Conservation (phyloP, 2,888 invertebrate species). For the Orchesella flavescens region DNA sequence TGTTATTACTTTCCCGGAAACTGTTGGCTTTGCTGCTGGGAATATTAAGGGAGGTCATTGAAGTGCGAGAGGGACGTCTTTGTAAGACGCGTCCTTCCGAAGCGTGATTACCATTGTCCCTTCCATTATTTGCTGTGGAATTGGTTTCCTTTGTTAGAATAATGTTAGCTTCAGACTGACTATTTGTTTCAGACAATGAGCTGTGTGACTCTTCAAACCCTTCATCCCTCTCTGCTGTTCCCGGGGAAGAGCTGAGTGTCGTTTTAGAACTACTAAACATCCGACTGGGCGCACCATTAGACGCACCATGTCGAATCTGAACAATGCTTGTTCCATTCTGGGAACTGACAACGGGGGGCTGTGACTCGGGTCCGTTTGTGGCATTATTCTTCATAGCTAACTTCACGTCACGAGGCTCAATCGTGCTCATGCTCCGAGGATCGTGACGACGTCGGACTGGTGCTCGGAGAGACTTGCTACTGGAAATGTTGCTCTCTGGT, state of each 20-base stretch:
- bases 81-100: slow-evolving; percentile 72
- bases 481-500: background rate
- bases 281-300: slow-evolving; percentile 15
- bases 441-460: slow-evolving; percentile 64
- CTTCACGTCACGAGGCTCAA: slow-evolving; percentile 68
- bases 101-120: slow-evolving; percentile 72
- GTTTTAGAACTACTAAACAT: slow-evolving; percentile 59
- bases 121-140: slow-evolving; percentile 63
- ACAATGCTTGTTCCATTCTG: slow-evolving; percentile 63
- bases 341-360: slow-evolving; percentile 33
- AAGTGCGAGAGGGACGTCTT: slow-evolving; percentile 63
- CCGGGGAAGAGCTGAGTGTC: slow-evolving; percentile 67
- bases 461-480: slow-evolving; percentile 38
- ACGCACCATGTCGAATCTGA: slow-evolving; percentile 55
- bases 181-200: slow-evolving; percentile 88
- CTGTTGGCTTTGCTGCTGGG: slow-evolving; percentile 3
- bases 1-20: slow-evolving; percentile 58
- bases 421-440: slow-evolving; percentile 66
- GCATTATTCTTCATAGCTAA: slow-evolving; percentile 64
- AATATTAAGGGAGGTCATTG: slow-evolving; percentile 47
- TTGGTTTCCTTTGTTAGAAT: slow-evolving; percentile 14
- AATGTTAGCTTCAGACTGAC: slow-evolving; percentile 81
- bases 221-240: slow-evolving; percentile 83
- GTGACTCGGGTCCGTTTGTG: slow-evolving; percentile 3
- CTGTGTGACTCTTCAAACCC: slow-evolving; percentile 94